phyloP scores from a whole-genome alignment of 2,888 invertebrate genomes.

The Zootermopsis nevadensis region DNA sequence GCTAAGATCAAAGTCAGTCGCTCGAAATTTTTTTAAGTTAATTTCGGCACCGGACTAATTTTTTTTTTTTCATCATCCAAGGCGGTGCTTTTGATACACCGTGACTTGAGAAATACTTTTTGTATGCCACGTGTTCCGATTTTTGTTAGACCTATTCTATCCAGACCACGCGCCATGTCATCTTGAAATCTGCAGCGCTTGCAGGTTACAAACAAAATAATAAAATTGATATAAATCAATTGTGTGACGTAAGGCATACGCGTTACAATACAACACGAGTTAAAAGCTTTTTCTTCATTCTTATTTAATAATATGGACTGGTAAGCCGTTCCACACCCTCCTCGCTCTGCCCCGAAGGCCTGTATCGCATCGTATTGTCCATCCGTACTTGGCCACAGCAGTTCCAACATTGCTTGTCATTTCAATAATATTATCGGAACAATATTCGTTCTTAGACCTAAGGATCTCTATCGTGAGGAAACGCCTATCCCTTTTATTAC shows the following conservation, averaged over 20 bases:
- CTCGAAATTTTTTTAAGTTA: too few species aligned
- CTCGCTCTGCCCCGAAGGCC: background rate
- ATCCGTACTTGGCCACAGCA: constrained; percentile 13
- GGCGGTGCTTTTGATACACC: too few species aligned
- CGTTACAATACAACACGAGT: constrained; percentile 12
- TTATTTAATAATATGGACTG: background rate
- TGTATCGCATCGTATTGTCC: constrained; percentile 12
- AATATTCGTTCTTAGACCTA: background rate
- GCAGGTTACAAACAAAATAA: background rate
- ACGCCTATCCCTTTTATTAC: constrained; percentile 27
- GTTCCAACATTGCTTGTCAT: constrained; percentile 16
- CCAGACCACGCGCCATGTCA: background rate
- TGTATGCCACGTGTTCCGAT: too few species aligned
- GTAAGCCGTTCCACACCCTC: too few species aligned
- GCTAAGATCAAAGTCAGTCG: too few species aligned
- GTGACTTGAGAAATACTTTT: too few species aligned
- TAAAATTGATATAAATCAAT: background rate
- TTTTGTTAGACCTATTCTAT: too few species aligned
- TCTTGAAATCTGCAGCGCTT: background rate
- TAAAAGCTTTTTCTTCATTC: constrained; percentile 13
- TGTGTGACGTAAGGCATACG: constrained; percentile 28
- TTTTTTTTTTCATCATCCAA: too few species aligned
- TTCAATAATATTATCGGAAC: constrained; percentile 33
- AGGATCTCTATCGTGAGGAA: constrained; percentile 24
- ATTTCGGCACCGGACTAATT: too few species aligned